phyloP scores from a whole-genome alignment of 2,888 invertebrate genomes.

The Buathra laborator region DNA sequence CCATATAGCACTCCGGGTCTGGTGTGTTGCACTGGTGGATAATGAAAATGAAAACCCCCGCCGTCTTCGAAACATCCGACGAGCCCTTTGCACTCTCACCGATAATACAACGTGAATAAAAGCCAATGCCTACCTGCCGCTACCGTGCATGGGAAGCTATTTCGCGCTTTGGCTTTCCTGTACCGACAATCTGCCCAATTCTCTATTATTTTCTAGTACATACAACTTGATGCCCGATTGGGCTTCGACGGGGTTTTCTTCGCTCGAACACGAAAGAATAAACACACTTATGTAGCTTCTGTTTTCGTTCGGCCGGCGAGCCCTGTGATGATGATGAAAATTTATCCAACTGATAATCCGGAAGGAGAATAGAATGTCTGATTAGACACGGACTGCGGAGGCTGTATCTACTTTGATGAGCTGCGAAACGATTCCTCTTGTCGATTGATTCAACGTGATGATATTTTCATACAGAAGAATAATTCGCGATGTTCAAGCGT shows the following conservation, averaged over 20 bases:
- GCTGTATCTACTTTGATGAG: no score
- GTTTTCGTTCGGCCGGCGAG: neutral
- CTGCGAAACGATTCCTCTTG: no score
- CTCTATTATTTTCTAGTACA: conserved; percentile 17
- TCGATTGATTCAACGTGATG: no score
- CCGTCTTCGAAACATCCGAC: conserved; percentile 1
- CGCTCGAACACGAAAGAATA: neutral
- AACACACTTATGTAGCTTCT: conserved; percentile 10
- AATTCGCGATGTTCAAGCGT: no score
- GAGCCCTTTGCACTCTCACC: conserved; percentile 51
- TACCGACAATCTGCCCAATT: conserved; percentile 33
- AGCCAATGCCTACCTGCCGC: neutral
- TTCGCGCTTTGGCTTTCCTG: conserved; percentile 16
- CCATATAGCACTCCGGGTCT: conserved; percentile 53
- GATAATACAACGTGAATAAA: conserved; percentile 27
- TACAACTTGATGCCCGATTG: neutral
- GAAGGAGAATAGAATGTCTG: no score
- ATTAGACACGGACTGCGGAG: no score
- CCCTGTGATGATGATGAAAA: neutral
- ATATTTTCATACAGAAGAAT: no score
- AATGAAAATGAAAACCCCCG: conserved; percentile 68
- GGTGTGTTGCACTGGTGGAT: conserved; percentile 49
- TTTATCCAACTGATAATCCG: no score
- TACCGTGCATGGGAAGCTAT: conserved; percentile 64
- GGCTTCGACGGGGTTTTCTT: neutral